Evolutionary conservation across 2,888 invertebrate genomes (phyloP).

Genomic region (Brachypalpus laphriformis): DNA sequence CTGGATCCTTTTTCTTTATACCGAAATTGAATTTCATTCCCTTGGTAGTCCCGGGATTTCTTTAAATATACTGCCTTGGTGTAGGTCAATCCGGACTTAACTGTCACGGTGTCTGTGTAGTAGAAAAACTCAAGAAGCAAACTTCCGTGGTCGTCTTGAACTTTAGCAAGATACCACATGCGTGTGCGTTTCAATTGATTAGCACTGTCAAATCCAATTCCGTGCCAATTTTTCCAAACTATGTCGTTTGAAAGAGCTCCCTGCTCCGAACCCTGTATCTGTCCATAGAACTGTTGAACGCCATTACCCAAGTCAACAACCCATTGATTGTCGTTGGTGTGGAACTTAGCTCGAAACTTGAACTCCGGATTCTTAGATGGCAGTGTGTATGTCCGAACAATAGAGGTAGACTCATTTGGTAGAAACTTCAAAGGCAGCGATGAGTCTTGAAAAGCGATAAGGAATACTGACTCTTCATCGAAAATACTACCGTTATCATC

Average conservation of each 20-base stretch:
- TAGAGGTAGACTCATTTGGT: background rate
- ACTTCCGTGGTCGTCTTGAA: background rate
- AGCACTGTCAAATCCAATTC: conserved; percentile 13
- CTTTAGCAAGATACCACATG: conserved; percentile 36
- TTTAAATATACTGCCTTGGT: conserved; percentile 23
- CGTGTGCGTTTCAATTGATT: conserved; percentile 13
- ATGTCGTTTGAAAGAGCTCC: conserved; percentile 28
- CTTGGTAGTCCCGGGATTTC: background rate
- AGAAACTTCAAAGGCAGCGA: background rate
- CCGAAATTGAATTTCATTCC: conserved; percentile 13
- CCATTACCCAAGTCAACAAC: conserved; percentile 32
- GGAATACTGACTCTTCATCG: conserved; percentile 1
- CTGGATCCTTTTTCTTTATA: conserved; percentile 12
- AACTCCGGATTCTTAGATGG: background rate
- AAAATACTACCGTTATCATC: conserved; percentile 34
- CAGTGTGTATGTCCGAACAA: background rate
- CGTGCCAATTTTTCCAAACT: conserved; percentile 44
- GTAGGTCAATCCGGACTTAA: background rate
- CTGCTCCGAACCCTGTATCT: background rate
- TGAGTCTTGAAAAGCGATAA: conserved; percentile 20
- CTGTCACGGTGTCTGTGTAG: background rate
- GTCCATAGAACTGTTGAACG: conserved; percentile 23
- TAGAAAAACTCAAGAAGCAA: conserved; percentile 18
- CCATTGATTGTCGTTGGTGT: conserved; percentile 13
- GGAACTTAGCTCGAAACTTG: conserved; percentile 25